Evolutionary conservation across 2,888 invertebrate genomes (phyloP), one percentile per base, ranked within the genome.

Genomic region (Isotomurus palustris): DNA sequence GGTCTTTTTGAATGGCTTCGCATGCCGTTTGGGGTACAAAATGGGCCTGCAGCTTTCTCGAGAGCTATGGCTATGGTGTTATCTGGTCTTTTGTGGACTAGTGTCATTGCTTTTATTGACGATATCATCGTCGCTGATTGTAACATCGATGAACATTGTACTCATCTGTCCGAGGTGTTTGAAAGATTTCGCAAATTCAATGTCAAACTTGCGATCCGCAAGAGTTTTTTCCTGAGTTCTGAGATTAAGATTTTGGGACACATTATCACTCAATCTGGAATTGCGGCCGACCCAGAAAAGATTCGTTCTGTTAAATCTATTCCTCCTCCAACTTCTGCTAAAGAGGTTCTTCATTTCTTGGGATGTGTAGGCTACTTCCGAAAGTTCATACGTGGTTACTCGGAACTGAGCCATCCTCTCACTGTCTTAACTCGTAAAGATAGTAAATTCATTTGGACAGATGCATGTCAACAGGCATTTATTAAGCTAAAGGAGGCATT

Each of bases 11-110:
- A 58, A 24, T 62, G 28, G 19, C 21, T 14, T 3, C 1, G 49
- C 17, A 19, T 58, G 21, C 58, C 62, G 0, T 53, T 50, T 29
- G 56, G 56, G 21, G n/a, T 45, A 6, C 29, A 36, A 21, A 58
- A 53, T 27, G 50, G 36, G 1, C 24, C 24, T 21, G 29, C 44
- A 10, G 40, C 50, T 2, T 58, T 27, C 19, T 36, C 32, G 12
- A 2, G 54, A 10, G 25, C 27, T 19, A 54, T 58, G 36, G 21
- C 36, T 2, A 54, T 44, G 10, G 21, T 58, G 3, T 21, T 54
- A 1, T 43, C 47, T 28, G 50, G 58, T 10, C 40, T 58, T 19
- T 3, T 50, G 14, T 58, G 50, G 58, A 17, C 19, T 24, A 24
- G 12, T 17, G 49, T 44, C 2, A n/a, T 58, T 2, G 41, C 25